A percentile compares a stretch with the other conserved stretches of the same genome.
phyloP scores from a whole-genome alignment of 1,140 invertebrate species.

The Diabrotica undecimpunctata region DNA sequence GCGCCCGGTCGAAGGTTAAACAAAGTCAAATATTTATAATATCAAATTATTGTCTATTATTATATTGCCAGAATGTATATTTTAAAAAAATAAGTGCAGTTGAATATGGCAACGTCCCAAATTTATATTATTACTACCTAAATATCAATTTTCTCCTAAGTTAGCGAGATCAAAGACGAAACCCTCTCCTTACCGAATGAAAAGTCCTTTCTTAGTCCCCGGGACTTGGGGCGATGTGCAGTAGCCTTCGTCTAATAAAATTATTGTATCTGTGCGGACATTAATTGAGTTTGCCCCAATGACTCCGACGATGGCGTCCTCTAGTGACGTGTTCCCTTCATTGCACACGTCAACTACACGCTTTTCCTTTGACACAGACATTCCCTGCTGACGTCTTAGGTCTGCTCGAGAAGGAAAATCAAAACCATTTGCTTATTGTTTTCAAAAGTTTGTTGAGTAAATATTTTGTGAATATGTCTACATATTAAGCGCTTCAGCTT shows the following conservation, averaged over 20 bases:
- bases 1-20: too few species aligned
- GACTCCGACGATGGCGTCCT: conserved; percentile 12
- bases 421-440: conserved; percentile 4
- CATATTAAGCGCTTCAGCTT: too few species aligned
- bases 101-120: too few species aligned
- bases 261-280: conserved; percentile 30
- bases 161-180: background rate
- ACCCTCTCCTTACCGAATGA: background rate
- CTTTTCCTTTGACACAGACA: conserved; percentile 17
- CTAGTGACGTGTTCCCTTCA: conserved; percentile 34
- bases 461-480: background rate
- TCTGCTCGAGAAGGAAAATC: conserved; percentile 11
- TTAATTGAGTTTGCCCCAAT: conserved; percentile 30
- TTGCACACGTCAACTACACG: conserved; percentile 35
- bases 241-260: conserved; percentile 25
- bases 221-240: background rate
- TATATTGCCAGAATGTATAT: too few species aligned
- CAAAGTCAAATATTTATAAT: too few species aligned
- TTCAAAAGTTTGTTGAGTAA: background rate
- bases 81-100: too few species aligned
- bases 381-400: conserved; percentile 12
- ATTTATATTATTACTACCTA: too few species aligned
- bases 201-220: background rate
- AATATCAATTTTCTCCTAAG: background rate
- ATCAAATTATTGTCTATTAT: too few species aligned